phyloP scores from a whole-genome alignment of 2,113 vertebrate genomes.

The Plestiodon gilberti region DNA sequence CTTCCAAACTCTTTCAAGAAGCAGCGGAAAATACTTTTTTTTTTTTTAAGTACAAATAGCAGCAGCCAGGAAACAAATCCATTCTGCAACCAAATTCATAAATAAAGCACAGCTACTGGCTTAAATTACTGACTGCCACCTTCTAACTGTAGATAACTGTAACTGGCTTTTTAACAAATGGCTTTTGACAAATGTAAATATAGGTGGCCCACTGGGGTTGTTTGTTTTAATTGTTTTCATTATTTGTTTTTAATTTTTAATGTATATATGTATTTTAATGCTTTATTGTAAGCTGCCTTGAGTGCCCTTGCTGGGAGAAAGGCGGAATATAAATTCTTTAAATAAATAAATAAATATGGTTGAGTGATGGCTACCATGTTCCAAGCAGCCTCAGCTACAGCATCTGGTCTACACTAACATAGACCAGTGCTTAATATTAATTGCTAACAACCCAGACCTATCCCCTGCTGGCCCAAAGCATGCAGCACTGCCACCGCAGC shows the following conservation, averaged over 20 bases:
- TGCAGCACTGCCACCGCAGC: too few species aligned
- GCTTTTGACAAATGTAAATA: too few species aligned
- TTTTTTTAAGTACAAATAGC: not conserved
- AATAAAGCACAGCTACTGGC: not conserved
- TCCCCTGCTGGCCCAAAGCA: too few species aligned
- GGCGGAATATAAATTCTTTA: too few species aligned
- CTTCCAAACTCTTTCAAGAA: constrained; percentile 20
- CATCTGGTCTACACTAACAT: constrained; percentile 43
- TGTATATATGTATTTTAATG: too few species aligned
- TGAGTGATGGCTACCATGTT: not conserved
- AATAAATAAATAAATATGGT: not conserved
- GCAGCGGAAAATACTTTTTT: not conserved
- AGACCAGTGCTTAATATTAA: not conserved
- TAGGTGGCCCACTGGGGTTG: too few species aligned
- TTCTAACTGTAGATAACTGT: rapidly evolving
- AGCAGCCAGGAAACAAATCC: not conserved
- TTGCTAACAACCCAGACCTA: too few species aligned
- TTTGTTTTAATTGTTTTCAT: too few species aligned
- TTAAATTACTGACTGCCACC: not conserved
- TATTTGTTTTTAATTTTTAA: too few species aligned
- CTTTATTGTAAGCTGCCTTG: too few species aligned
- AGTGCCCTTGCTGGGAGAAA: too few species aligned
- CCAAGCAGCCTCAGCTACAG: constrained; percentile 33
- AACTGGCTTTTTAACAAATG: too few species aligned
- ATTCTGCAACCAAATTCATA: constrained; percentile 10